phyloP scores from a whole-genome alignment of 2,888 invertebrate genomes.

The Andrena camellia region DNA sequence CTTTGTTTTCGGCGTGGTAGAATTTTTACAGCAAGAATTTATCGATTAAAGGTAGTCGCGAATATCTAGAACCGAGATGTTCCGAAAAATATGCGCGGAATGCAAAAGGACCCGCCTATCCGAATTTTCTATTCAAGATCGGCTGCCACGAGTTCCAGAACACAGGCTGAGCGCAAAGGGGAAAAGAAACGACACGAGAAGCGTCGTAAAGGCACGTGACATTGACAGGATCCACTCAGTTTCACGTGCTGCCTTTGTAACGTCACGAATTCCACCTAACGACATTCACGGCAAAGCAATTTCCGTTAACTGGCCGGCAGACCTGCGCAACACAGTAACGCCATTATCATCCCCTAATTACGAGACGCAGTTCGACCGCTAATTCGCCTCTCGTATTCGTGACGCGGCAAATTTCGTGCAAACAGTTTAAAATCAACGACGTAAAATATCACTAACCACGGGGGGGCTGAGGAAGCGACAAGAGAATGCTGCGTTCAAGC shows the following conservation, averaged over 20 bases:
- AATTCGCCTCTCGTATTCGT: slow-evolving; percentile 14
- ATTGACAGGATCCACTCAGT: slow-evolving; percentile 35
- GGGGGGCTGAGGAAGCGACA: not conserved
- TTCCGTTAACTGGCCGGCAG: slow-evolving; percentile 61
- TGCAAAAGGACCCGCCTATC: not conserved
- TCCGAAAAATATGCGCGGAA: not conserved
- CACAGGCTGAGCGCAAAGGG: not conserved
- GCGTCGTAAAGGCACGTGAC: slow-evolving; percentile 25
- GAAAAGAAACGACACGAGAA: slow-evolving; percentile 19
- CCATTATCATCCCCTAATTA: slow-evolving; percentile 64
- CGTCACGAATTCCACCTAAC: slow-evolving; percentile 46
- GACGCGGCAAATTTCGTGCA: slow-evolving; percentile 13
- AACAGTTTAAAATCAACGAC: slow-evolving; percentile 13
- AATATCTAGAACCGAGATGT: not conserved
- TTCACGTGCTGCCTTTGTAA: slow-evolving; percentile 31
- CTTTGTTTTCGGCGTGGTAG: not conserved
- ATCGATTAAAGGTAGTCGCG: slow-evolving; percentile 4
- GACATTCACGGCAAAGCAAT: slow-evolving; percentile 58
- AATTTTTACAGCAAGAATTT: slow-evolving; percentile 6
- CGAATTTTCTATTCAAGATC: slow-evolving; percentile 11
- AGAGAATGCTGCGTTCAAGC: not conserved
- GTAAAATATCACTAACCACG: not conserved
- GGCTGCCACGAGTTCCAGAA: not conserved
- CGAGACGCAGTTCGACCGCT: slow-evolving; percentile 29
- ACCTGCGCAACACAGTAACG: slow-evolving; percentile 55